A percentile compares a stretch with the other conserved stretches of the same genome.
phyloP scores from a whole-genome alignment of 2,888 invertebrate genomes.

The Sinopyrophorus schimmeli region DNA sequence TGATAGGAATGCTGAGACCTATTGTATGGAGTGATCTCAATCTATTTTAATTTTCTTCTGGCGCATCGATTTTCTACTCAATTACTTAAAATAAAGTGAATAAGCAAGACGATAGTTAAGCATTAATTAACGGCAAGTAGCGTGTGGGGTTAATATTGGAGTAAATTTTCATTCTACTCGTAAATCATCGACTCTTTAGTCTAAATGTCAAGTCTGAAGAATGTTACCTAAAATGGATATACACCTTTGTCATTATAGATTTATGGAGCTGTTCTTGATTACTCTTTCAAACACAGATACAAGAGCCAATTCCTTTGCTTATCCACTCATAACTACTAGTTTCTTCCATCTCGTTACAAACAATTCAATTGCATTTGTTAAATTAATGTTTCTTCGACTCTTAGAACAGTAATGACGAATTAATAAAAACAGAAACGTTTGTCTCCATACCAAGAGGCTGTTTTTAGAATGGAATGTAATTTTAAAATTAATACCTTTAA shows the following conservation, averaged over 20 bases:
- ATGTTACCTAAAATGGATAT: conserved; percentile 24
- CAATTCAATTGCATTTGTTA: conserved; percentile 10
- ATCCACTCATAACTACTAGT: not conserved
- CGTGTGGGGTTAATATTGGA: conserved; percentile 13
- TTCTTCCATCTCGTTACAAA: conserved; percentile 10
- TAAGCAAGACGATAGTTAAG: no score
- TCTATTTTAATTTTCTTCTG: conserved; percentile 1
- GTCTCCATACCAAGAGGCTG: no score
- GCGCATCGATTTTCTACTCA: not conserved
- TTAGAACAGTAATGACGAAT: no score
- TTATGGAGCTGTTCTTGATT: conserved; percentile 21
- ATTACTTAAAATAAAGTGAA: conserved; percentile 2
- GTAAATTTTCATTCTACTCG: conserved; percentile 9
- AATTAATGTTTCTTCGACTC: conserved; percentile 8
- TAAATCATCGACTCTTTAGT: conserved; percentile 19
- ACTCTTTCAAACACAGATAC: conserved; percentile 16
- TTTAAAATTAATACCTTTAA: no score
- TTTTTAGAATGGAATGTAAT: no score
- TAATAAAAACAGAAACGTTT: no score
- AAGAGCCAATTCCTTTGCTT: conserved; percentile 15
- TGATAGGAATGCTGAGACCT: conserved; percentile 7
- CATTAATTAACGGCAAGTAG: no score
- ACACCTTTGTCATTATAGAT: conserved; percentile 23
- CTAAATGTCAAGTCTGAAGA: conserved; percentile 21
- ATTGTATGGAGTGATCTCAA: conserved; percentile 2